These are phyloP conservation scores for Numenius arquata DNA, from an alignment of 2,113 vertebrate genomes.

Conservation along the genomic window DNA sequence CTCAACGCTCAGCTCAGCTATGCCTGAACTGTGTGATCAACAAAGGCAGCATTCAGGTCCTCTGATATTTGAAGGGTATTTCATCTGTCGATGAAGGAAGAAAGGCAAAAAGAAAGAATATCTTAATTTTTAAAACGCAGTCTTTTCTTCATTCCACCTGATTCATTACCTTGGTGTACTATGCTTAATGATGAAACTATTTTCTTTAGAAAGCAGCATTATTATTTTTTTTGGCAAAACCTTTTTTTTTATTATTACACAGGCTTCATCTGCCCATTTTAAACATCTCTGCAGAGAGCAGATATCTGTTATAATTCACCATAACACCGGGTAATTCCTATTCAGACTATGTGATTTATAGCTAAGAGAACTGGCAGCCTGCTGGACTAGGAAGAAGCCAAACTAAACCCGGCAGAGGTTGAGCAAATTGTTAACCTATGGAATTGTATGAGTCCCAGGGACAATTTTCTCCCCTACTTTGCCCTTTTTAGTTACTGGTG, in stretches of 20 bases:
- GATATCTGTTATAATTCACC: background rate
- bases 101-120: background rate
- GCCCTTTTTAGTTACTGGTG: background rate
- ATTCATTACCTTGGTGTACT: background rate
- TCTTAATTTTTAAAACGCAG: background rate
- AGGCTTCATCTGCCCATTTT: background rate
- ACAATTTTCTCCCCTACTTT: background rate
- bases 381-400: background rate
- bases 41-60: background rate
- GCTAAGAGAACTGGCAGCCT: background rate
- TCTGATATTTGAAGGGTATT: background rate
- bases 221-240: background rate
- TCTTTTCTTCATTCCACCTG: background rate
- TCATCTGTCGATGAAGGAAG: background rate
- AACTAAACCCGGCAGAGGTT: background rate
- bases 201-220: background rate
- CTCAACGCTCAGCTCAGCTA: background rate
- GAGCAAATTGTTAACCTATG: background rate
- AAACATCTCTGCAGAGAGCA: background rate
- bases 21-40: background rate
- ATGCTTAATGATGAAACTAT: background rate
- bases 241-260: background rate
- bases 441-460: background rate
- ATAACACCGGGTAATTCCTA: background rate
- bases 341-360: background rate